These are phyloP conservation scores for Prosapia bicincta DNA, from an alignment of 2,888 invertebrate genomes.

Conservation along the genomic window DNA sequence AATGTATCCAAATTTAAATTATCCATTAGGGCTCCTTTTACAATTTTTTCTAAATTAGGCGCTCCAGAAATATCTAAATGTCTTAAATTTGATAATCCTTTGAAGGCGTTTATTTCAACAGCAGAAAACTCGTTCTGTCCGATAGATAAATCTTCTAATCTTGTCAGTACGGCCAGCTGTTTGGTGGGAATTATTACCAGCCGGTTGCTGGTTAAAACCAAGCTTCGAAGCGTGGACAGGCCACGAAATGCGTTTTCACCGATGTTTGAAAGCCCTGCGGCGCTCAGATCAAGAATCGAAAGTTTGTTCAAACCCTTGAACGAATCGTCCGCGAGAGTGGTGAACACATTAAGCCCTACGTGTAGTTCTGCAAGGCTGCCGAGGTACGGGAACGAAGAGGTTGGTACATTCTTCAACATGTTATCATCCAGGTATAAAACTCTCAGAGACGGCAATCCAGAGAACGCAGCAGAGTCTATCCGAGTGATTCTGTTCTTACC, in stretches of 20 bases:
- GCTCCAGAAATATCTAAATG: slow-evolving; percentile 76
- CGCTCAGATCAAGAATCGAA: slow-evolving; percentile 72
- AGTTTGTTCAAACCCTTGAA: slow-evolving; percentile 74
- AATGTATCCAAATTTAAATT: slow-evolving; percentile 79
- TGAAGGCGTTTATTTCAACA: slow-evolving; percentile 68
- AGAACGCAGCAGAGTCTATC: slow-evolving; percentile 73
- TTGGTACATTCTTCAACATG: slow-evolving; percentile 72
- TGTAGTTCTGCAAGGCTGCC: slow-evolving; percentile 79
- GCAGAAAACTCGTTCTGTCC: slow-evolving; percentile 78
- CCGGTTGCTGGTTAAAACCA: slow-evolving; percentile 78
- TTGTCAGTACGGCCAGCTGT: slow-evolving; percentile 64
- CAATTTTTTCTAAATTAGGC: slow-evolving; percentile 65
- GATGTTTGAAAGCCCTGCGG: slow-evolving; percentile 76
- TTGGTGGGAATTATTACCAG: slow-evolving; percentile 70
- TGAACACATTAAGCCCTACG: slow-evolving; percentile 79
- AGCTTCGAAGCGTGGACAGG: slow-evolving; percentile 66
- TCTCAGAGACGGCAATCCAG: slow-evolving; percentile 69
- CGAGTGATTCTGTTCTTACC: slow-evolving; percentile 80
- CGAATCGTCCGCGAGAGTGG: slow-evolving; percentile 69
- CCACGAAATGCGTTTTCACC: slow-evolving; percentile 73
- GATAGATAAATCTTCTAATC: slow-evolving; percentile 74
- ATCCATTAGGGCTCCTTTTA: slow-evolving; percentile 72
- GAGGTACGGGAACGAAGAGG: slow-evolving; percentile 65
- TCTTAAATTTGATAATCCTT: slow-evolving; percentile 70
- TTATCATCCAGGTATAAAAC: slow-evolving; percentile 83